Evolutionary conservation across 2,888 invertebrate species (phyloP), one percentile per base, ranked within the genome.

Genomic region (Iselma pallidipennis): DNA sequence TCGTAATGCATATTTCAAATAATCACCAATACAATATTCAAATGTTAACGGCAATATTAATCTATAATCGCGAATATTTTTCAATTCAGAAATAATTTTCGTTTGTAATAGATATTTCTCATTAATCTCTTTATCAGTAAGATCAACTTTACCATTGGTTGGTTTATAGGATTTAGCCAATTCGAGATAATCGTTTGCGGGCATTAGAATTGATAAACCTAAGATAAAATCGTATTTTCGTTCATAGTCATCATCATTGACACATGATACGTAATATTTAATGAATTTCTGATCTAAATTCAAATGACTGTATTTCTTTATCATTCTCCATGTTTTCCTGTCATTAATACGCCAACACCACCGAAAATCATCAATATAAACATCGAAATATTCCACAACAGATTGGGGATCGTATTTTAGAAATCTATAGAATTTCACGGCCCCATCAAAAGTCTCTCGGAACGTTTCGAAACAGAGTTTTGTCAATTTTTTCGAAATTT

Each of bases 21-120:
- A 45, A 48, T 58, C 53, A 31, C 53, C 53, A n/a, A 21, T n/a
- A 25, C 53, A 52, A 37, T 52, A 48, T 29, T 58, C 6, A 12
- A 58, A 53, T 14, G 29, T 26, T 9, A 53, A 16, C 12, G 58
- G 58, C 10, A 58, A 29, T 7, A 53, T 21, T 48, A 19, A 10
- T 29, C 31, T 52, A 12, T 45, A 53, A 26, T 42, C 12, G 7
- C 21, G 9, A 19, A 28, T 1, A 45, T 21, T 14, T 51, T 58
- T 26, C 23, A 52, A n/a, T 21, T 26, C 29, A 6, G 10, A 3
- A 7, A 31, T 2, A 12, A 53, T 16, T 48, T 26, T 12, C 12
- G 29, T 6, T 23, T 57, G 57, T 19, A 57, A 10, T 16, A 7
- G 2, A n/a, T 51, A 50, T n/a, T 28, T 21, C 7, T 57, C 25